Evolutionary conservation across 2,797 vertebrate species (phyloP), one percentile per base, ranked within the genome.

Genomic region (Lepus oiostolus): DNA sequence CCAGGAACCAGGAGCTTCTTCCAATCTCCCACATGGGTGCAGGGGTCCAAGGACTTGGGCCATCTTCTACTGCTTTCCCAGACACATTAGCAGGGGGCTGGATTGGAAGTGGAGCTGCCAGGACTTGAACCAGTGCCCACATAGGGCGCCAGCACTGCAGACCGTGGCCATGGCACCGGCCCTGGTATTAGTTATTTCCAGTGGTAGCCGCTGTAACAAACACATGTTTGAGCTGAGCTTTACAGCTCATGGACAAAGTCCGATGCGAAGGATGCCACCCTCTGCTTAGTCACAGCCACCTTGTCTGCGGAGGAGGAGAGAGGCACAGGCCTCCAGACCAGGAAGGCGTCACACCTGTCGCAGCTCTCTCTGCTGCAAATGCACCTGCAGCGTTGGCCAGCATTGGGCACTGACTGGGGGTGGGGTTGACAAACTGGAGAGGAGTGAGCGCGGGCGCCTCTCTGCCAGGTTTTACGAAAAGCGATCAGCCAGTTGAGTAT

Each of bases 381-480:
- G 63, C n/a, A 50, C 72, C 14, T 1, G 28, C 0, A 6, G 22
- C 65, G 16, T n/a, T 72, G 85, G 54, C 3, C 13, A 24, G 30
- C 32, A 16, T 24, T 2, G 12, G 65, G 74, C 35, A 62, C 19
- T 47, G 19, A 16, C 7, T 0, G 6, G 19, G 38, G 32, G 42
- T 1, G 0, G 22, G 32, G 0, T 26, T 14, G 12, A 9, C 30
- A 47, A n/a, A 68, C 4, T 12, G 22, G 3, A 4, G 22, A 42
- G 24, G 26, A 70, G 6, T 10, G 10, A 4, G 1, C 28, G 47
- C 2, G 26, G 8, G 7, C 10, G 42, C 1, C 0, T 17, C 17
- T 54, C 47, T 22, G 28, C 47, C 7, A 17, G 38, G 30, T 68
- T 79, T 14, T 81, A 28, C 17, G n/a, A 35, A 87, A 42, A 81